Evolutionary conservation across 2,888 invertebrate genomes (phyloP), one percentile per base, ranked within the genome.

Genomic region (Cenopis cana): DNA sequence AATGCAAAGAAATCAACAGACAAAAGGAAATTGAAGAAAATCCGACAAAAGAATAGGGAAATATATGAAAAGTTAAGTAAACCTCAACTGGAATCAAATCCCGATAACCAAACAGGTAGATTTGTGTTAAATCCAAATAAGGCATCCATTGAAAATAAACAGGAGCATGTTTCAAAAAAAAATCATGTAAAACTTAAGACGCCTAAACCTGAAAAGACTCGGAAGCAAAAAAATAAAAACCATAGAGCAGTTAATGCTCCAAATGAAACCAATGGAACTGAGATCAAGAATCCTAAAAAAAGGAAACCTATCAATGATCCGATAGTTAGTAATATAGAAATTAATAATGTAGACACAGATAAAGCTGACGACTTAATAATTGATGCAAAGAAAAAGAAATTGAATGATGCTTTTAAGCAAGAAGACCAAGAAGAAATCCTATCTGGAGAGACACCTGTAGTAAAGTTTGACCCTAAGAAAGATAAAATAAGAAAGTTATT

Each of bases 361-460:
- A 83, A 84, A 72, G 77, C 83, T 68, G 87, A 89, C 73, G 87
- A 86, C 78, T 70, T 85, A 14, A 73, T 89, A 69, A 74, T 87
- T 12, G 83, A 86, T 69, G 86, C 81, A 52, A 88, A 86, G 71
- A 89, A 87, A 71, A 86, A 85, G 69, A 88, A 87, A 76, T 75
- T 88, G 5, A 83, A 85, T 76, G 84, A 86, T 49, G 78, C 78
- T 4, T 77, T 84, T 17, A 77, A 80, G 59, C 82, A 81, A 62
- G 84, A 88, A 71, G 84, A 86, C 57, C 73, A 76, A 61, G 85
- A 88, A 76, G 79, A 85, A 9, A 29, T 80, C 41, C 69, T 86
- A 38, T 78, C 80, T 68, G 78, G 76, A 62, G 81, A 82, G 68
- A 78, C 62, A 68, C 60, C 64, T 62, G 68, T 62, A 69, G 64